A percentile compares a stretch with the other conserved stretches of the same genome.
Evolutionary conservation across 2,797 vertebrate species (phyloP).

Genomic region (Sebastes baramenuke): DNA sequence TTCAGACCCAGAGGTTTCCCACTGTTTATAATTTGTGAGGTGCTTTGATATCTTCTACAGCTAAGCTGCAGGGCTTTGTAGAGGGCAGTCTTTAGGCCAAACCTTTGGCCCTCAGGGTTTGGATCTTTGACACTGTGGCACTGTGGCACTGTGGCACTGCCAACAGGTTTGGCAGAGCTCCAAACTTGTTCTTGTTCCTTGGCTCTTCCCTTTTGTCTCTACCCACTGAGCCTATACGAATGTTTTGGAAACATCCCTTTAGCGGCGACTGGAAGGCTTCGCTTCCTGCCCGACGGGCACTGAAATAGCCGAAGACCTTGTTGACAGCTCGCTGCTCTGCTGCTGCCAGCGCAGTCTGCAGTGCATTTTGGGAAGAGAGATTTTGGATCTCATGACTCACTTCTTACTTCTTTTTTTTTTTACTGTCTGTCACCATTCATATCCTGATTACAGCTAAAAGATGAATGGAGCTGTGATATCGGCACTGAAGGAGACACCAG

Average conservation of each 20-base stretch:
- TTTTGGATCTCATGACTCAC: conserved; percentile 50
- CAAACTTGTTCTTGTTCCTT: conserved; percentile 37
- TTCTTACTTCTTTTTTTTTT: conserved; percentile 47
- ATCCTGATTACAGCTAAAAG: conserved; percentile 8
- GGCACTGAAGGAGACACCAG: neutral
- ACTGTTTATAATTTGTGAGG: neutral
- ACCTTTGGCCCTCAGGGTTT: neutral
- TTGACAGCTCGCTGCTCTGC: conserved; percentile 40
- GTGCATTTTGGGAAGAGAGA: conserved; percentile 46
- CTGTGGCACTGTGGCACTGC: conserved; percentile 22
- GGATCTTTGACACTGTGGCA: conserved; percentile 13
- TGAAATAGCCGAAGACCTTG: conserved; percentile 54
- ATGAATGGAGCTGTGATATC: conserved; percentile 16
- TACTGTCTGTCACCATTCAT: neutral
- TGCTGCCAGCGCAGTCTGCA: conserved; percentile 14
- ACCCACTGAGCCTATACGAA: conserved; percentile 41
- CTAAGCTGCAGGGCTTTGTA: neutral
- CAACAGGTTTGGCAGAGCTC: conserved; percentile 38
- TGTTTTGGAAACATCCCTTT: conserved; percentile 69
- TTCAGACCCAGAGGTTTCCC: too few species aligned
- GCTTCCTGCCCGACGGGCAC: conserved; percentile 50
- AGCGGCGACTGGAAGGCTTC: conserved; percentile 53
- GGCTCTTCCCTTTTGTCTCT: conserved; percentile 54
- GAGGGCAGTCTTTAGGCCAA: neutral
- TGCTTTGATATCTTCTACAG: neutral